Evolutionary conservation across 2,888 invertebrate genomes (phyloP), one percentile per base, ranked within the genome.

Genomic region (Teleiodes luculella): DNA sequence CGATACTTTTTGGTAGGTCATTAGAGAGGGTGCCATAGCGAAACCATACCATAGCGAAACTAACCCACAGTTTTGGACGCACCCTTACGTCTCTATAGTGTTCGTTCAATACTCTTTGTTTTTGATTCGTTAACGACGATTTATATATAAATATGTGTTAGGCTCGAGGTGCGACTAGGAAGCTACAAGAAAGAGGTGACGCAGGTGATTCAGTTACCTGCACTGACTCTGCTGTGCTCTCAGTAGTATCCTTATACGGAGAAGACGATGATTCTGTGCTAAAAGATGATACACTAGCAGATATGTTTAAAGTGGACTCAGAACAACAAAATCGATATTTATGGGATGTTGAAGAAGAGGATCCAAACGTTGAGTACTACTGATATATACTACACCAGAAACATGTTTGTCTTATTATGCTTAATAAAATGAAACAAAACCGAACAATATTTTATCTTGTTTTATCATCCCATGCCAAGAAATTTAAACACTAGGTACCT

Each of bases 281-380:
- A 2, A 11, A 8, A 33, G 31, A 47, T 8, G 16, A 11, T 1
- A 7, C 70, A 1, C 28, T 65, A 0, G 76, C 41, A 1, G 68
- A 68, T 0, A 72, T 68, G 0, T 66, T 64, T 13, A 70, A 74
- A 6, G 68, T 55, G 41, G 62, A 52, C 18, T 49, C 68, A 10
- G 71, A 75, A 11, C 66, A 69, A 1, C 64, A 54, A 7, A 70
- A 66, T 55, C 68, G 80, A 53, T 77, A 70, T 14, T 60, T 86
- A 0, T 86, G 83, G 84, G 78, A 83, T 13, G 78, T 83, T 0
- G 61, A 72, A 54, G 84, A 85, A 57, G 85, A 85, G 53, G 83
- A 83, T 45, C 59, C 59, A 0, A 67, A 61, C 54, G 59, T 55
- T 55, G 57, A 62, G 6, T 74, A 70, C 20, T 63, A 68, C n/a